Percentiles rank a stretch among this genome's conserved stretches.
Conservation (phyloP, 2,888 invertebrate genomes). For the Lasioglossum marginatum region DNA sequence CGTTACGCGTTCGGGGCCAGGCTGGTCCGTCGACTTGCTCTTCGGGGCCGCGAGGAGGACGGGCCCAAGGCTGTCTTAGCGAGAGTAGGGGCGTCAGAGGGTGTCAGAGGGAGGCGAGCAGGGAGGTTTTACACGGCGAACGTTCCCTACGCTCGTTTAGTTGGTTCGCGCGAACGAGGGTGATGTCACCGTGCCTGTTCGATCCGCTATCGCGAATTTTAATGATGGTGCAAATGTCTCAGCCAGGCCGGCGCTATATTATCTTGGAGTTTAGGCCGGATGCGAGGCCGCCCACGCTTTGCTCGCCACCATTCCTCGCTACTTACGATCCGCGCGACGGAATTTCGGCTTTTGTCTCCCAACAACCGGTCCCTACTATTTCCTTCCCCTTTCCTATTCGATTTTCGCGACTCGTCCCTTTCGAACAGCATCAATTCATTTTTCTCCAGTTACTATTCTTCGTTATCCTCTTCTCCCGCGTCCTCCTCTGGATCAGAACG, state of each 20-base stretch:
- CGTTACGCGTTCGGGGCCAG: constrained; percentile 53
- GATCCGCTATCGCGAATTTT: constrained; percentile 85
- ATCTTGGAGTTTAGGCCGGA: constrained; percentile 84
- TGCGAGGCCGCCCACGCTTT: constrained; percentile 83
- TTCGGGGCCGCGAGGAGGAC: constrained; percentile 18
- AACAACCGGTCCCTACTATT: neutral
- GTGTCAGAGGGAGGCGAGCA: constrained; percentile 47
- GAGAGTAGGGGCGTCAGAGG: constrained; percentile 17
- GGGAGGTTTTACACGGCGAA: constrained; percentile 78
- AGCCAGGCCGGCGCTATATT: constrained; percentile 82
- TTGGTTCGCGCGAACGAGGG: constrained; percentile 82
- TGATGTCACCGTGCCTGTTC: constrained; percentile 84
- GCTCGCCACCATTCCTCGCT: constrained; percentile 65
- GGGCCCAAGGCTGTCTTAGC: neutral
- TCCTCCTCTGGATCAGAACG: neutral
- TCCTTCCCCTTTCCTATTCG: constrained; percentile 9
- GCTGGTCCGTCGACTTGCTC: constrained; percentile 31
- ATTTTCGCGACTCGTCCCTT: neutral
- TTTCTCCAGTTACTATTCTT: neutral
- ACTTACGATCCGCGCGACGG: constrained; percentile 61
- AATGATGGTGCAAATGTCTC: constrained; percentile 85
- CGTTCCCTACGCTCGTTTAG: constrained; percentile 82
- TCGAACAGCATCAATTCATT: neutral
- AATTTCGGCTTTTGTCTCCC: constrained; percentile 68
- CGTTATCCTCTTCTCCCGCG: neutral